phyloP scores from a whole-genome alignment of 2,888 invertebrate genomes.

The Philopedon plagiatum region DNA sequence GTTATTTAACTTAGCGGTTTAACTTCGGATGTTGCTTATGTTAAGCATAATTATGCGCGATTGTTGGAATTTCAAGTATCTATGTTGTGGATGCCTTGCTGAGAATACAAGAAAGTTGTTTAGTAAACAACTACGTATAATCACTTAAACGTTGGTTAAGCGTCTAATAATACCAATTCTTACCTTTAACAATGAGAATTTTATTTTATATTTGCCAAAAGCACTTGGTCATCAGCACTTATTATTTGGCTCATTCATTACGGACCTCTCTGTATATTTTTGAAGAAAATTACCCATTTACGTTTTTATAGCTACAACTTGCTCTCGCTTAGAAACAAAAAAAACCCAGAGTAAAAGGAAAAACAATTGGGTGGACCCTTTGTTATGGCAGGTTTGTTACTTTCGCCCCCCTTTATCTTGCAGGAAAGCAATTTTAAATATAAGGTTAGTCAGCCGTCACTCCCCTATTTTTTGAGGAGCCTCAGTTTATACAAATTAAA shows the following conservation, averaged over 20 bases:
- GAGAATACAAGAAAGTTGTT: too few relatives aligned
- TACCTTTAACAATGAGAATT: too few relatives aligned
- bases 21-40: too few relatives aligned
- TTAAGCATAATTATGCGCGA: too few relatives aligned
- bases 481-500: conserved; percentile 35
- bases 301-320: not conserved
- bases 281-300: not conserved
- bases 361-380: conserved; percentile 39
- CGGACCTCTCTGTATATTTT: not conserved
- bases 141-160: too few relatives aligned
- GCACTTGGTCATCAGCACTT: too few relatives aligned
- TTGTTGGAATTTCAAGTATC: too few relatives aligned
- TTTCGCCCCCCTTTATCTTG: conserved; percentile 34
- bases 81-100: too few relatives aligned
- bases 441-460: conserved; percentile 40
- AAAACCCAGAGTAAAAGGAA: conserved; percentile 17
- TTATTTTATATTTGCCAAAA: too few relatives aligned
- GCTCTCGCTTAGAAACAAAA: not conserved
- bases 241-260: not conserved
- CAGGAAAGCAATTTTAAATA: conserved; percentile 38
- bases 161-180: too few relatives aligned
- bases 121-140: too few relatives aligned
- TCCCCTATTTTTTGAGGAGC: conserved; percentile 24
- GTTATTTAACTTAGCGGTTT: too few relatives aligned
- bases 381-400: conserved; percentile 29